Evolutionary conservation across 2,888 invertebrate genomes (phyloP).

Genomic region (Drepanosiphum platanoidis): DNA sequence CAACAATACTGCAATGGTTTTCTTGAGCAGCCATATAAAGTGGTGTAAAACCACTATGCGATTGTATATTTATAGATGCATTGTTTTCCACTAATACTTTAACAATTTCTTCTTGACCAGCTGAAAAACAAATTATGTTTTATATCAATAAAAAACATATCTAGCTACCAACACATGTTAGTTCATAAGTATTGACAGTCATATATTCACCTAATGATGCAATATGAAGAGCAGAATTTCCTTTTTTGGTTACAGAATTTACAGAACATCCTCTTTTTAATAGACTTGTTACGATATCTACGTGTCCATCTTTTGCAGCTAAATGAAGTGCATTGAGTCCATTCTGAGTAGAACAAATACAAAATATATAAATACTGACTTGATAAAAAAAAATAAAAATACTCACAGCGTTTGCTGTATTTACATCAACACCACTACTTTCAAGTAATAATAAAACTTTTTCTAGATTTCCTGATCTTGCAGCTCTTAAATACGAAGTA

Average conservation of each 20-base stretch:
- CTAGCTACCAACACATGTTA: not conserved
- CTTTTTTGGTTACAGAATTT: conserved; percentile 97
- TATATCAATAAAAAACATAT: not conserved
- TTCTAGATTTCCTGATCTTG: conserved; percentile 94
- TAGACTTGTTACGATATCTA: conserved; percentile 90
- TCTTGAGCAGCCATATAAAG: conserved; percentile 99
- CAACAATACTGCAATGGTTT: conserved; percentile 93
- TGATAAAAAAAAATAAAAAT: conserved; percentile 1
- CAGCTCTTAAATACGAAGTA: conserved; percentile 96
- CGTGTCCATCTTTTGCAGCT: conserved; percentile 97
- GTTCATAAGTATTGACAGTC: not conserved
- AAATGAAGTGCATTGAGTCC: conserved; percentile 96
- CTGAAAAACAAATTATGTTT: conserved; percentile 67
- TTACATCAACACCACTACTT: conserved; percentile 91
- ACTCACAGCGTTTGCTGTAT: conserved; percentile 95
- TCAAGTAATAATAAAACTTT: conserved; percentile 94
- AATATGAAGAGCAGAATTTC: conserved; percentile 95
- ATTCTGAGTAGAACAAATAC: conserved; percentile 74
- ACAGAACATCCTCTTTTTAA: conserved; percentile 90
- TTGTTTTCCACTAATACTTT: conserved; percentile 88
- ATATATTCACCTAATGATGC: conserved; percentile 78
- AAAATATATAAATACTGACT: not conserved
- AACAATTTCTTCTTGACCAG: conserved; percentile 94
- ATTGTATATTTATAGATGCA: conserved; percentile 96
- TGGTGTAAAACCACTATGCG: conserved; percentile 96